A percentile compares a stretch with the other conserved stretches of the same genome.
phyloP scores from a whole-genome alignment of 1,140 invertebrate genomes.

The Acromyrmex echinatior region DNA sequence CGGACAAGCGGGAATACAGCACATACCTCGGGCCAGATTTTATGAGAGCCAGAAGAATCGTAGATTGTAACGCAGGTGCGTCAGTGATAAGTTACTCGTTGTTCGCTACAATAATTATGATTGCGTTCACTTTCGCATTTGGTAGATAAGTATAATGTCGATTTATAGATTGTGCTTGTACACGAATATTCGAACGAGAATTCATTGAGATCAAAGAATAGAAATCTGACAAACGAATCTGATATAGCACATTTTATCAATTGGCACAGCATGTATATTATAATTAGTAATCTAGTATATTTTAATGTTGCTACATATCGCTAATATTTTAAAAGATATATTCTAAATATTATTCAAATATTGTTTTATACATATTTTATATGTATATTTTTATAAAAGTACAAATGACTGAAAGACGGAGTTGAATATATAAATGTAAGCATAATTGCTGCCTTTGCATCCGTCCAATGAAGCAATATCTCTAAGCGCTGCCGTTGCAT shows the following conservation, averaged over 20 bases:
- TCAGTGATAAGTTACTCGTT: constrained; percentile 75
- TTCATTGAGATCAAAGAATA: neutral
- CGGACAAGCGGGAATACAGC: constrained; percentile 89
- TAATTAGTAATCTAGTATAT: neutral
- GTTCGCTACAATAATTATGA: constrained; percentile 73
- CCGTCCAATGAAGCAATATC: constrained; percentile 9
- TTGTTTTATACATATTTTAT: constrained; percentile 49
- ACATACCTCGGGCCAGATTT: constrained; percentile 92
- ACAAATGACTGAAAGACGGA: constrained; percentile 35
- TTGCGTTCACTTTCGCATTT: constrained; percentile 70
- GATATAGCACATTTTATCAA: constrained; percentile 2
- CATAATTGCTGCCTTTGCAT: constrained; percentile 12
- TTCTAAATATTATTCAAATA: constrained; percentile 17
- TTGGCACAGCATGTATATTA: neutral
- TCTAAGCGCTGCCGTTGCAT: constrained; percentile 30
- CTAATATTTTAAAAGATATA: constrained; percentile 13
- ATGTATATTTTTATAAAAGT: constrained; percentile 11
- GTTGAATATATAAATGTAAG: constrained; percentile 20
- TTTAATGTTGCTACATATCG: neutral
- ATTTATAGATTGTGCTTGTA: neutral
- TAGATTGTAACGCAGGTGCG: constrained; percentile 91
- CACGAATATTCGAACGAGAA: neutral
- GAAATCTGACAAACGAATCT: constrained; percentile 19
- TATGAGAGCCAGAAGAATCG: constrained; percentile 91
- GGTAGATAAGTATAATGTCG: constrained; percentile 70